Evolutionary conservation across 2,888 invertebrate species (phyloP), one percentile per base, ranked within the genome.

Genomic region (Petrolisthes manimaculis): DNA sequence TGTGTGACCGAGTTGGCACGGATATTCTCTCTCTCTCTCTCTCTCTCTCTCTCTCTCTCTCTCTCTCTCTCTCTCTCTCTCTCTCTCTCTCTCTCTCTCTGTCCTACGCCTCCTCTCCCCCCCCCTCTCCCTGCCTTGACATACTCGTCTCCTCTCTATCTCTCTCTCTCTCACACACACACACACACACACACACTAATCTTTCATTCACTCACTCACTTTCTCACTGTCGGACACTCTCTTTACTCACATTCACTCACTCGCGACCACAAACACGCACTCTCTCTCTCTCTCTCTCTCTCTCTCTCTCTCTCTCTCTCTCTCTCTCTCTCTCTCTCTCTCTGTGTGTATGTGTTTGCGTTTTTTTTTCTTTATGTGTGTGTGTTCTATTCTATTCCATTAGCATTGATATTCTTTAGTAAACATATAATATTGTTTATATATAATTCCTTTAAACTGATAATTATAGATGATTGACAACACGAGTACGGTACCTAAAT

Each of bases 251-350:
- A 61, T 18, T 61, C 61, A 61, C 3, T 61, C 61, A 61, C 61
- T 61, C 61, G 18, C 61, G 18, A 61, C 12, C 61, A 61, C 18
- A 12, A 61, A 18, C 61, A 61, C 37, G 37, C 61, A 61, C 61
- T 61, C 61, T 61, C 18, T 61, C 61, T 61, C 61, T 61, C 51
- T 77, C 77, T 37, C 51, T 37, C 77, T 37, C 37, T 77, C 21
- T 77, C 51, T 37, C 77, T 37, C 37, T 77, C 77, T 37, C 77
- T 37, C 1, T 69, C 69, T 37, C 69, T 69, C 69, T 21, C 82
- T 69, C 82, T 67, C 82, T 18, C 61, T 61, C 61, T 61, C 82
- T 24, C 80, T n/a, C 54, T 80, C 54, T 9, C 8, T 21, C 53
- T 55, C 21, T 61, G 61, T 61, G 18, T 61, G 61, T 61, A 61